Evolutionary conservation across 2,113 vertebrate genomes (phyloP).

Genomic region (Erinaceus europaeus): DNA sequence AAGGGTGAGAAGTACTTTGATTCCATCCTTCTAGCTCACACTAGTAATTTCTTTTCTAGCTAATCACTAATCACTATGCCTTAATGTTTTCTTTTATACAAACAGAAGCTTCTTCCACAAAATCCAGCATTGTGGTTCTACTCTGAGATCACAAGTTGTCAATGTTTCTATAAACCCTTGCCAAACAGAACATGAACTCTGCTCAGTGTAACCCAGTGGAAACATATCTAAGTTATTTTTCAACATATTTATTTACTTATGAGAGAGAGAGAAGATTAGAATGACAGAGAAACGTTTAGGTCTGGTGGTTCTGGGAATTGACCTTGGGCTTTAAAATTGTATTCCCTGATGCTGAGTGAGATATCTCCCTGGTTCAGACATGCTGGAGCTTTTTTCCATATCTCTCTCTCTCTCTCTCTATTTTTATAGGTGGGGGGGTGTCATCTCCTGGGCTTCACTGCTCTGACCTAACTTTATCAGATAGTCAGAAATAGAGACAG

Average conservation of each 20-base stretch:
- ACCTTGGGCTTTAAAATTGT: too few species aligned
- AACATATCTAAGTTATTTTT: neutral
- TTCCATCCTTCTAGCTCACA: neutral
- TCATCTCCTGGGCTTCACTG: too few species aligned
- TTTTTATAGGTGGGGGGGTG: too few species aligned
- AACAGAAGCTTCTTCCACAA: neutral
- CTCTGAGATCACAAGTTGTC: neutral
- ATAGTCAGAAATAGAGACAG: too few species aligned
- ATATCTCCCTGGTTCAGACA: too few species aligned
- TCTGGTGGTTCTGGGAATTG: too few species aligned
- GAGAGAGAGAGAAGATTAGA: too few species aligned
- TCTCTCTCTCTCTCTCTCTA: too few species aligned
- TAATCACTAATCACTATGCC: neutral
- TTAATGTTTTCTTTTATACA: neutral
- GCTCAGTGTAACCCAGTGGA: neutral
- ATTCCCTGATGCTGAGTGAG: neutral
- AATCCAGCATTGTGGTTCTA: neutral
- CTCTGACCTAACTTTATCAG: too few species aligned
- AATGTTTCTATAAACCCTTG: neutral
- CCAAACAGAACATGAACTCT: neutral
- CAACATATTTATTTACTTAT: too few species aligned
- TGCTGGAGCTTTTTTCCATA: too few species aligned
- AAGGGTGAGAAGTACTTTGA: neutral
- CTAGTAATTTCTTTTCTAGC: neutral
- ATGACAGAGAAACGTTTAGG: too few species aligned